A percentile compares a stretch with the other conserved stretches of the same genome.
These are phyloP conservation scores for Nemopilema nomurai DNA, from an alignment of 30 jellyfish, hydroid and myxozoan species.

Conservation along the genomic window DNA sequence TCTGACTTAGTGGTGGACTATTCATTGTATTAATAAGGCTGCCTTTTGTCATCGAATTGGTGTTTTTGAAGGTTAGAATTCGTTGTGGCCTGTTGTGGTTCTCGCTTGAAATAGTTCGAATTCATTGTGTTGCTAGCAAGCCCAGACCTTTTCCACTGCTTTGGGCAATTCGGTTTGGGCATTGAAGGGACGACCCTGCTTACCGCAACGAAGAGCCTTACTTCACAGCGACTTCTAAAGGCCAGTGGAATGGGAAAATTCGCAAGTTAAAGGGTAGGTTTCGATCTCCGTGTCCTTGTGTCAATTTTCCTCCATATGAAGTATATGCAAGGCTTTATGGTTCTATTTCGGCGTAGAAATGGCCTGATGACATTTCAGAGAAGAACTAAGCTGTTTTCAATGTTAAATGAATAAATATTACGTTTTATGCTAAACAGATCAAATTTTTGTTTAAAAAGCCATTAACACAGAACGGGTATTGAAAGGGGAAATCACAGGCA, in stretches of 20 bases:
- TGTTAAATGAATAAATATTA: no score
- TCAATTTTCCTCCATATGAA: no score
- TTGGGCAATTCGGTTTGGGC: neutral
- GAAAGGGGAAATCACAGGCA: no score
- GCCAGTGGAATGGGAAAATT: neutral
- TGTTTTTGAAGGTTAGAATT: neutral
- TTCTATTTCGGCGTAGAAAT: no score
- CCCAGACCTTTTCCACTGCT: neutral
- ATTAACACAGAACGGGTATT: no score
- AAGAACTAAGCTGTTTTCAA: no score
- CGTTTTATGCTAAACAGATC: no score
- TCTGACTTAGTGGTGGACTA: conserved; percentile 25
- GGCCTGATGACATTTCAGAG: no score
- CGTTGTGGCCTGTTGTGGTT: conserved; percentile 20
- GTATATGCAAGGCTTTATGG: no score
- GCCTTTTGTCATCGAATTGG: conserved; percentile 4
- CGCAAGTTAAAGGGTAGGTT: neutral
- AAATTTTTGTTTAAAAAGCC: no score
- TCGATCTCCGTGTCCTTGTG: neutral
- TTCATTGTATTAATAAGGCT: conserved; percentile 1
- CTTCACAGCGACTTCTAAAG: neutral
- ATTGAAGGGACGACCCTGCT: neutral
- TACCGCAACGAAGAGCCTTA: neutral
- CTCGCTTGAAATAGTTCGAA: conserved; percentile 19
- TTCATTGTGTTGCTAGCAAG: neutral